These are phyloP conservation scores for Aphaenogaster ashmeadi DNA, from an alignment of 1,140 invertebrate species.

Conservation along the genomic window DNA sequence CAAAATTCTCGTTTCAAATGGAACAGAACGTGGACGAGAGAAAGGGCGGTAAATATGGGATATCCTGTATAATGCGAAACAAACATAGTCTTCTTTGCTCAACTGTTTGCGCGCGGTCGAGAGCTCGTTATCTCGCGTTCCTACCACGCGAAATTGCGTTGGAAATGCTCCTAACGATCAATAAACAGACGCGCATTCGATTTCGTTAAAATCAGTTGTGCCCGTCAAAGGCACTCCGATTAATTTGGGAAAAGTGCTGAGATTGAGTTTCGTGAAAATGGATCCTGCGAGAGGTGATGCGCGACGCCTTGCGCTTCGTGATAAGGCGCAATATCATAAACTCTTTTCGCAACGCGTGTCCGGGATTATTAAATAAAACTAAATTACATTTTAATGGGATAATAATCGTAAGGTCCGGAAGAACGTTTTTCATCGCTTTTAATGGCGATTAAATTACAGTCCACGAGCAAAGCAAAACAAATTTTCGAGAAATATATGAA, in stretches of 20 bases:
- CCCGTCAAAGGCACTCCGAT: constrained; percentile 24
- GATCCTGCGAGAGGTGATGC: background rate
- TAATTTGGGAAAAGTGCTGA: constrained; percentile 22
- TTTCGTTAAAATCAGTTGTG: constrained; percentile 32
- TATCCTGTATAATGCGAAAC: constrained; percentile 13
- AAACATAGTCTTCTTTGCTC: constrained; percentile 19
- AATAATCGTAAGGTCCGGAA: constrained; percentile 2
- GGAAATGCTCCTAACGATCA: constrained; percentile 34
- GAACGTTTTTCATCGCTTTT: constrained; percentile 6
- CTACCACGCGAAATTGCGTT: constrained; percentile 29
- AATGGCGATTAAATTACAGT: constrained; percentile 12
- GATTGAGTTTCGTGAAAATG: background rate
- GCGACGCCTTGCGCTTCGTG: background rate
- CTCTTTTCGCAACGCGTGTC: background rate
- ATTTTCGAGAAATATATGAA: background rate
- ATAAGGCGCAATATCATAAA: background rate
- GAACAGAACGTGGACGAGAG: background rate
- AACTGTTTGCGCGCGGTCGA: constrained; percentile 1
- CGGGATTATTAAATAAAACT: background rate
- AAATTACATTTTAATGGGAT: background rate
- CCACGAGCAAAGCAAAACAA: background rate
- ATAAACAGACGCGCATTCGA: constrained; percentile 29
- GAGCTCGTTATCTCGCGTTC: constrained; percentile 40
- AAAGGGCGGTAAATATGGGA: background rate
- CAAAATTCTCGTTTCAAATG: background rate